A percentile compares a stretch with the other conserved stretches of the same genome.
These are phyloP conservation scores for Corythornis madagascariensis DNA, from an alignment of 2,113 vertebrate genomes.

Conservation along the genomic window DNA sequence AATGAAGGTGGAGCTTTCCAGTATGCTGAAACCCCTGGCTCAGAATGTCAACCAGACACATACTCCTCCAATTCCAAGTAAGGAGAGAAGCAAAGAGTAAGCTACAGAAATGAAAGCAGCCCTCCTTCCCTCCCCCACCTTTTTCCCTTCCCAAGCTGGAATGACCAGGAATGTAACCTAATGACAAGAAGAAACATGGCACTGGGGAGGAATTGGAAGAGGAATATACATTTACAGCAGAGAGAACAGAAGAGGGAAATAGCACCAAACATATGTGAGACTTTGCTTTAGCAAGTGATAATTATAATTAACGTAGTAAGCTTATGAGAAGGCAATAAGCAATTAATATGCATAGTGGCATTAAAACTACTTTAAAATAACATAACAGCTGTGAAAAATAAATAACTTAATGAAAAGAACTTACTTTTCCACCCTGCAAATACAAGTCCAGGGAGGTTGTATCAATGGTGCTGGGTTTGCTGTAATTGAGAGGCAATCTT, in stretches of 20 bases:
- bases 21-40: not conserved
- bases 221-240: not conserved
- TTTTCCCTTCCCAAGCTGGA: not conserved
- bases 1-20: not conserved
- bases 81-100: not conserved
- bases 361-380: slow-evolving; percentile 74
- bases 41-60: not conserved
- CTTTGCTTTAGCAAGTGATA: not conserved
- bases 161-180: not conserved
- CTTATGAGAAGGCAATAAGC: slow-evolving; percentile 64
- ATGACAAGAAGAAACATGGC: not conserved
- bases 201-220: not conserved
- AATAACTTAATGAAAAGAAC: slow-evolving; percentile 66
- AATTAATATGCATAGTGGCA: slow-evolving; percentile 66
- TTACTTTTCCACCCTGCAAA: slow-evolving; percentile 51
- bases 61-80: not conserved
- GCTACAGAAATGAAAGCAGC: not conserved
- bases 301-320: slow-evolving; percentile 56
- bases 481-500: not conserved
- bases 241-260: slow-evolving; percentile 8
- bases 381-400: slow-evolving; percentile 74
- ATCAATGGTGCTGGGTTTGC: not conserved
- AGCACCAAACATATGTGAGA: slow-evolving; percentile 8
- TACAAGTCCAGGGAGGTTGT: not conserved
- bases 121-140: not conserved